These are phyloP conservation scores for Cheirogaleus medius DNA, from an alignment of 2,113 vertebrate species.

Conservation along the genomic window DNA sequence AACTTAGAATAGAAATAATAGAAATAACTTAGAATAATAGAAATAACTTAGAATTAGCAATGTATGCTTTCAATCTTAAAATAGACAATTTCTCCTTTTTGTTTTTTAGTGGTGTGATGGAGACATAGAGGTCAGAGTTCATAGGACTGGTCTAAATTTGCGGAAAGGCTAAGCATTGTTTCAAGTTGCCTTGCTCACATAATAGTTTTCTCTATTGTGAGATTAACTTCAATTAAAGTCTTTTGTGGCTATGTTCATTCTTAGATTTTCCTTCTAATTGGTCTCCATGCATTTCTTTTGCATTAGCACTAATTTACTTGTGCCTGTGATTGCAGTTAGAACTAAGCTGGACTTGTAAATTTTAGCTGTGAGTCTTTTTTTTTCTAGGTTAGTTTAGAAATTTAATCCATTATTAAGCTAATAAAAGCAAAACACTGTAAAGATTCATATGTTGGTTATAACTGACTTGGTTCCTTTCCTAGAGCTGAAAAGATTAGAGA, in stretches of 20 bases:
- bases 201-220: slow-evolving; percentile 54
- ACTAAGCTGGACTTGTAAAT: slow-evolving; percentile 20
- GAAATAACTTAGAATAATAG: too few species aligned
- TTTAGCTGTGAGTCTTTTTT: slow-evolving; percentile 7
- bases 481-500: slow-evolving; percentile 43
- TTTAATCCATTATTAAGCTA: slow-evolving; percentile 31
- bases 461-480: slow-evolving; percentile 33
- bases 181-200: slow-evolving; percentile 51
- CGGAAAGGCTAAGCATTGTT: not conserved
- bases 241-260: slow-evolving; percentile 28
- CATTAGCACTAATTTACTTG: slow-evolving; percentile 49
- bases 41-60: not conserved
- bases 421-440: slow-evolving; percentile 42
- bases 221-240: slow-evolving; percentile 59
- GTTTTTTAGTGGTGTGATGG: not conserved
- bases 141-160: not conserved
- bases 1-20: not conserved
- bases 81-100: not conserved
- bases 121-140: not conserved
- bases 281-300: slow-evolving; percentile 55
- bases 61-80: not conserved
- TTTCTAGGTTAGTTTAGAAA: not conserved
- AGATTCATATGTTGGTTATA: slow-evolving; percentile 32
- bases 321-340: not conserved
- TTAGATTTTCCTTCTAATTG: slow-evolving; percentile 52